Percentiles rank a stretch among this genome's conserved stretches.
Conservation (phyloP, 2,888 invertebrate species). For the Eupithecia inturbata region DNA sequence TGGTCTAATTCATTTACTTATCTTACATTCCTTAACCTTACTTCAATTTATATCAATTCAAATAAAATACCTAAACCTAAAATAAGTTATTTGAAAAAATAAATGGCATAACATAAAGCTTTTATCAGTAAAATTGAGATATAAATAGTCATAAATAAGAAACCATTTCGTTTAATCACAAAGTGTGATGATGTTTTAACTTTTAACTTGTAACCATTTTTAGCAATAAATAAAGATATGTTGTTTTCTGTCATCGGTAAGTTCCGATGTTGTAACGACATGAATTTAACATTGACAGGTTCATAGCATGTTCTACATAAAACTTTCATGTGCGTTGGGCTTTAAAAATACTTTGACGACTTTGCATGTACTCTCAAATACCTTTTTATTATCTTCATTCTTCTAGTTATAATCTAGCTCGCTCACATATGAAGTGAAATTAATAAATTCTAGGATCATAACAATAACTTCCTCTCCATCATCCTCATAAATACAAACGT, state of each 20-base stretch:
- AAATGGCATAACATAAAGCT: constrained; percentile 57
- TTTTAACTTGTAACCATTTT: constrained; percentile 25
- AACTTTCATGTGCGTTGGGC: constrained; percentile 13
- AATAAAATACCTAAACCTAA: constrained; percentile 53
- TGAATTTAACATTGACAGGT: constrained; percentile 27
- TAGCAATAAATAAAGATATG: constrained; percentile 30
- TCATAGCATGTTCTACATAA: constrained; percentile 24
- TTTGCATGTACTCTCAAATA: constrained; percentile 2
- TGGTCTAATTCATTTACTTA: constrained; percentile 58
- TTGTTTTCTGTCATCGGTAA: constrained; percentile 19
- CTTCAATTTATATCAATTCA: constrained; percentile 33
- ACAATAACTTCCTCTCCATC: neutral
- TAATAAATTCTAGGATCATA: neutral
- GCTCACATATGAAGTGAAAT: neutral
- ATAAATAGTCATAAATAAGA: constrained; percentile 41
- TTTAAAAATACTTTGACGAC: constrained; percentile 14
- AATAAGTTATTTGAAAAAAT: constrained; percentile 54
- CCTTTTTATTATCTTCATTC: neutral
- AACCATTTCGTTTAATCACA: constrained; percentile 31
- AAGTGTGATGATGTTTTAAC: constrained; percentile 39
- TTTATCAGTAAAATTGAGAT: constrained; percentile 34
- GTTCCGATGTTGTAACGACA: constrained; percentile 25
- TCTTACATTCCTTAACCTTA: constrained; percentile 28
- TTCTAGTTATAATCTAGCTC: neutral
- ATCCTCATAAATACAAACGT: neutral